Percentiles rank a stretch among this genome's conserved stretches.
These are phyloP conservation scores for Clarias macrocephalus DNA, from an alignment of 2,113 vertebrate species.

Conservation along the genomic window DNA sequence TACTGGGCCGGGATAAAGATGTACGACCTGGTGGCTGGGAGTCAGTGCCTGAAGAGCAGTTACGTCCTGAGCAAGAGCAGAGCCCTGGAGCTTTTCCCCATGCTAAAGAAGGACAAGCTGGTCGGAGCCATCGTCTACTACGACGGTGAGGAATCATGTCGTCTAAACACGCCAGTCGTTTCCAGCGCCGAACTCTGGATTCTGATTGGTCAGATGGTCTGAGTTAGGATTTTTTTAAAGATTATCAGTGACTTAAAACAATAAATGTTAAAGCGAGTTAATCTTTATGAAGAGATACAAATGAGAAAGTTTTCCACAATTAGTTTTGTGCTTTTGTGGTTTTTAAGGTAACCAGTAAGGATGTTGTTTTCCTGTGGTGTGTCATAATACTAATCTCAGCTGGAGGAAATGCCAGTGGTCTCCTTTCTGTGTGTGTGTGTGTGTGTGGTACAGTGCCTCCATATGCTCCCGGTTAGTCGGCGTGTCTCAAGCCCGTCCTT, in stretches of 20 bases:
- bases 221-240: background rate
- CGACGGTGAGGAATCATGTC: slow-evolving; percentile 78
- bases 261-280: background rate
- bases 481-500: slow-evolving; percentile 80
- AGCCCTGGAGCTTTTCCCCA: slow-evolving; percentile 93
- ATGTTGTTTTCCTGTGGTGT: background rate
- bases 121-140: slow-evolving; percentile 98
- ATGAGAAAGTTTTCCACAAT: background rate
- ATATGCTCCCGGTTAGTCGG: slow-evolving; percentile 85
- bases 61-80: slow-evolving; percentile 89
- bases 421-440: slow-evolving; percentile 22
- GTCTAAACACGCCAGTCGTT: background rate
- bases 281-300: background rate
- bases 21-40: slow-evolving; percentile 92
- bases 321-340: background rate
- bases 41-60: slow-evolving; percentile 91
- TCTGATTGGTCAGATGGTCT: background rate
- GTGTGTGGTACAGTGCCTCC: slow-evolving; percentile 70
- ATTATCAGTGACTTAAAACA: background rate
- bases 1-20: slow-evolving; percentile 97
- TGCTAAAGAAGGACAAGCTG: slow-evolving; percentile 90
- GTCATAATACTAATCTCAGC: background rate
- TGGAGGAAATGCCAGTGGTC: slow-evolving; percentile 25
- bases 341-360: background rate
- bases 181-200: background rate